Conservation (phyloP, 2,797 vertebrate genomes). For the Halcyon leucocephala region DNA sequence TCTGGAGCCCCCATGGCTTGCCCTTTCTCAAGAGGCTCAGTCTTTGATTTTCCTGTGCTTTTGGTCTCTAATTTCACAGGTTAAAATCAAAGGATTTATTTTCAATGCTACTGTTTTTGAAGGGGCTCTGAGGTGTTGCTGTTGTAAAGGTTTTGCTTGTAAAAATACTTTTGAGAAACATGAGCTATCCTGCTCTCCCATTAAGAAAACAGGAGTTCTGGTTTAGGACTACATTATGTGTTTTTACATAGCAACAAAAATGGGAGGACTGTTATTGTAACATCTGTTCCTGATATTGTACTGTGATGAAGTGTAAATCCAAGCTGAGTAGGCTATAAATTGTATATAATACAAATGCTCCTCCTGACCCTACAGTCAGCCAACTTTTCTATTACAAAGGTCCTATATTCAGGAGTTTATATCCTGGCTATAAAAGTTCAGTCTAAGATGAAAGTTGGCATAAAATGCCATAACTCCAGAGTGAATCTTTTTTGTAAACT, state of each 20-base stretch:
- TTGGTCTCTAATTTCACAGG: neutral
- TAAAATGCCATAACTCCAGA: slow-evolving; percentile 41
- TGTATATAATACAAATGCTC: slow-evolving; percentile 5
- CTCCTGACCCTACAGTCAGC: slow-evolving; percentile 24
- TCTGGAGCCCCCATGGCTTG: neutral
- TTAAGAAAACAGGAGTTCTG: neutral
- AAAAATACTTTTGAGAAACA: neutral
- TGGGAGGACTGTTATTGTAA: neutral
- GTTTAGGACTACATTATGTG: neutral
- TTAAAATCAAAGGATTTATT: neutral
- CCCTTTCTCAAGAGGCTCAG: neutral
- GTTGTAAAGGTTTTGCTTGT: neutral
- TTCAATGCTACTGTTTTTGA: neutral
- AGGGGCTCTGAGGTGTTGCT: neutral
- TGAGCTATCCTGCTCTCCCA: neutral
- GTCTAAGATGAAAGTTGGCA: slow-evolving; percentile 19
- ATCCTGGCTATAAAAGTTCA: slow-evolving; percentile 56
- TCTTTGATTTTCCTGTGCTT: neutral
- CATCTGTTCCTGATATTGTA: neutral
- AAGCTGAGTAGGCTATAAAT: slow-evolving; percentile 28
- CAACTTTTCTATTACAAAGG: slow-evolving; percentile 34
- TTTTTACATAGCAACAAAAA: neutral
- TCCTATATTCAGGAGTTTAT: slow-evolving; percentile 32
- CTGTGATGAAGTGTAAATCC: slow-evolving; percentile 29
- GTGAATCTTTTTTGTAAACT: slow-evolving; percentile 45